phyloP scores from a whole-genome alignment of 2,888 invertebrate genomes.

The Hypercompe scribonia region DNA sequence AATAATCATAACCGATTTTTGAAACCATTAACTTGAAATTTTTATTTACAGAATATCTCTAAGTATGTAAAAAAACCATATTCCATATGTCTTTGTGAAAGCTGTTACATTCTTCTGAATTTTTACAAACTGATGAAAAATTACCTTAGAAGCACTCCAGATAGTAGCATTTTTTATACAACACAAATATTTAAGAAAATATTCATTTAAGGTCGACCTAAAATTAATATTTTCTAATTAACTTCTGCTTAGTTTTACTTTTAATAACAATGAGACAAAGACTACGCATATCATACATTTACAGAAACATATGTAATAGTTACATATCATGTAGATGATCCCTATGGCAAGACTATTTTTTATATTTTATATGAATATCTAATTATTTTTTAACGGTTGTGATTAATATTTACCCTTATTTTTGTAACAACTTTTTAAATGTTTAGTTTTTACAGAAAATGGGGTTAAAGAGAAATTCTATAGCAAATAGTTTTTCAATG shows the following conservation, averaged over 20 bases:
- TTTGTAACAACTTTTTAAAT: conserved; percentile 35
- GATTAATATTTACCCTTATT: conserved; percentile 38
- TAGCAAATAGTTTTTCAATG: conserved; percentile 6
- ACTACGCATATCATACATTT: neutral
- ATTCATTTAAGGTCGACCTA: too few species aligned
- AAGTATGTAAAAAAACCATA: neutral
- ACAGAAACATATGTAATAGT: neutral
- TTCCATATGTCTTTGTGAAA: conserved; percentile 1
- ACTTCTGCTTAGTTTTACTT: too few species aligned
- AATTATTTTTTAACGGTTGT: conserved; percentile 25
- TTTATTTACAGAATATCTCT: neutral
- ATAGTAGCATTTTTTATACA: neutral
- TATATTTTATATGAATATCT: conserved; percentile 35
- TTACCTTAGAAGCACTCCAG: neutral
- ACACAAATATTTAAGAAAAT: neutral
- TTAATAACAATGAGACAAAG: neutral
- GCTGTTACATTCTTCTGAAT: neutral
- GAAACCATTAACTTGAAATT: neutral
- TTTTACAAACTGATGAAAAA: neutral
- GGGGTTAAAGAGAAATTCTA: conserved; percentile 33
- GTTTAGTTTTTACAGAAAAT: conserved; percentile 24
- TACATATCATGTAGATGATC: conserved; percentile 12
- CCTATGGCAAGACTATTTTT: conserved; percentile 20
- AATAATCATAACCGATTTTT: conserved; percentile 16
- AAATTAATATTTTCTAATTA: too few species aligned